Evolutionary conservation across 2,113 vertebrate species (phyloP), one percentile per base, ranked within the genome.

Genomic region (Vimba vimba): DNA sequence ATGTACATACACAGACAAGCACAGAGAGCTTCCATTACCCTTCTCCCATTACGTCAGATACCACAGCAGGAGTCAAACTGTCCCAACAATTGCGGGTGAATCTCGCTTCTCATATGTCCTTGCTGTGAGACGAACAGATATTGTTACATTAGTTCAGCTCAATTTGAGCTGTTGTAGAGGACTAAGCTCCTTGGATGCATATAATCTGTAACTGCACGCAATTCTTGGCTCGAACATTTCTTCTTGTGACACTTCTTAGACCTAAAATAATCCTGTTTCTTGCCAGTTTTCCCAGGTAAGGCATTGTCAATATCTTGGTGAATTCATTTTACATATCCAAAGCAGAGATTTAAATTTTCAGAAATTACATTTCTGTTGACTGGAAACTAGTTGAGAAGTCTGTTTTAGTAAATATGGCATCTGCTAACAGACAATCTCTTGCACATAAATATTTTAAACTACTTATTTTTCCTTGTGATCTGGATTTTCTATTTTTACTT

Each of bases 111-210:
- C 55, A 2, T 68, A 59, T 59, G 21, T 62, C 75, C 75, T 69
- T 84, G 74, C 64, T 52, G 36, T 68, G 43, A 71, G 57, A 62
- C 21, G 17, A 57, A 74, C 10, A 30, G 87, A 78, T 88, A 73
- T 36, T 55, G 76, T 81, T 88, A 68, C 85, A 75, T 82, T 79
- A 68, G 43, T 39, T 25, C 77, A 81, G 77, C 68, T 71, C 68
- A 88, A 76, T 86, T 86, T 83, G 69, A 81, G 76, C 82, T 77
- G 43, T 88, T 64, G 60, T 45, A 55, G 50, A 57, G 60, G 60
- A 62, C 45, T 55, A 50, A 55, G 73, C 27, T 45, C 50, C 77
- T 30, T 76, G 77, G 13, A 43, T 60, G 45, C 45, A 27, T 82
- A 59, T 79, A 59, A n/a, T 55, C 25, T 55, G 57, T 79, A 10